phyloP scores from a whole-genome alignment of 2,113 vertebrate genomes.

The Odocoileus hemionus region DNA sequence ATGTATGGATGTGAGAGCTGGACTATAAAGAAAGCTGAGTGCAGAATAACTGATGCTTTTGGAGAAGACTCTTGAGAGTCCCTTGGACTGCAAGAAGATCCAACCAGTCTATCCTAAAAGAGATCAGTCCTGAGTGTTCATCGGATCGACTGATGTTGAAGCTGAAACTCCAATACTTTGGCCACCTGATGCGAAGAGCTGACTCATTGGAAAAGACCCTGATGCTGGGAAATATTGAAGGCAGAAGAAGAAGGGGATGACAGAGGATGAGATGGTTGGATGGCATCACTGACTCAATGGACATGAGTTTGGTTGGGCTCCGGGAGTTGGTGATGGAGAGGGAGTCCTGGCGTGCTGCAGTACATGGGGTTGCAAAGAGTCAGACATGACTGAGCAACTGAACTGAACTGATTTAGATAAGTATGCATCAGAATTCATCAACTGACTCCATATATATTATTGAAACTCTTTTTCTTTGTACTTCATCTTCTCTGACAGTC shows the following conservation, averaged over 20 bases:
- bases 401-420: not conserved
- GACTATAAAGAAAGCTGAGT: not conserved
- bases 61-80: not conserved
- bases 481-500: no score
- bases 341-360: not conserved
- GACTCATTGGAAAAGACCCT: not conserved
- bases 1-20: not conserved
- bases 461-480: not conserved
- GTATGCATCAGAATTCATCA: not conserved
- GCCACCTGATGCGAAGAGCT: not conserved
- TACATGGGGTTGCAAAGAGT: accelerated
- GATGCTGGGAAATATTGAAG: not conserved
- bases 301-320: not conserved
- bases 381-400: accelerated
- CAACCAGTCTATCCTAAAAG: not conserved
- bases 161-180: not conserved
- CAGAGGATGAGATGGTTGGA: not conserved
- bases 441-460: not conserved
- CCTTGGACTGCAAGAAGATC: not conserved
- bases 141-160: not conserved
- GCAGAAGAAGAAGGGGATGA: not conserved
- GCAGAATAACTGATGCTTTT: not conserved
- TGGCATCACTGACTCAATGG: not conserved
- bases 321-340: accelerated
- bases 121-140: not conserved